phyloP scores from a whole-genome alignment of 2,888 invertebrate genomes.

The Labia minor region DNA sequence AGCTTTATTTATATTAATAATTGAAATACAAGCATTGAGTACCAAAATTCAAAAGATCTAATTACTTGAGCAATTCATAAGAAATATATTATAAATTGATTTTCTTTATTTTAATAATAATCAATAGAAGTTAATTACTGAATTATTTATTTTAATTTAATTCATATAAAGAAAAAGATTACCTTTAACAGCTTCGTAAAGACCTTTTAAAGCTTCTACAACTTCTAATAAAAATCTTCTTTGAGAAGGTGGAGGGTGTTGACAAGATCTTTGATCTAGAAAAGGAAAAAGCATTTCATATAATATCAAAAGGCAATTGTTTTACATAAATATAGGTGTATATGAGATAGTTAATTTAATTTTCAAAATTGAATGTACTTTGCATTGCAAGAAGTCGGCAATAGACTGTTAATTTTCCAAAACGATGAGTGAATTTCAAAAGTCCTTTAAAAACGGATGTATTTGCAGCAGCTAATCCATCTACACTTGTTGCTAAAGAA shows the following conservation, averaged over 20 bases:
- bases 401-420: slow-evolving; percentile 25
- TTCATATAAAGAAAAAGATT: background rate
- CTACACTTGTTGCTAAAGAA: slow-evolving; percentile 21
- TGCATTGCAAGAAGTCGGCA: slow-evolving; percentile 25
- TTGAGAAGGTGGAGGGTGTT: slow-evolving; percentile 26
- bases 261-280: slow-evolving; percentile 25
- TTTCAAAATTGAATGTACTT: slow-evolving; percentile 21
- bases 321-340: background rate
- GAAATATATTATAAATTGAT: background rate
- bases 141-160: background rate
- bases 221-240: slow-evolving; percentile 27
- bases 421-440: slow-evolving; percentile 21
- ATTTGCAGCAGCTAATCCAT: slow-evolving; percentile 22
- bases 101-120: background rate
- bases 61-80: background rate
- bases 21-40: background rate
- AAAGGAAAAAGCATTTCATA: background rate
- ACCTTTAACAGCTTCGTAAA: slow-evolving; percentile 28
- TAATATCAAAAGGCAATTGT: background rate
- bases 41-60: background rate
- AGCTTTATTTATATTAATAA: background rate
- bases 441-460: slow-evolving; percentile 22
- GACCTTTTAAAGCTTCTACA: slow-evolving; percentile 23
- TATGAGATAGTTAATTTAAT: background rate
- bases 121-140: background rate